phyloP scores from a whole-genome alignment of 2,113 vertebrate species.

The Epinephelus lanceolatus region DNA sequence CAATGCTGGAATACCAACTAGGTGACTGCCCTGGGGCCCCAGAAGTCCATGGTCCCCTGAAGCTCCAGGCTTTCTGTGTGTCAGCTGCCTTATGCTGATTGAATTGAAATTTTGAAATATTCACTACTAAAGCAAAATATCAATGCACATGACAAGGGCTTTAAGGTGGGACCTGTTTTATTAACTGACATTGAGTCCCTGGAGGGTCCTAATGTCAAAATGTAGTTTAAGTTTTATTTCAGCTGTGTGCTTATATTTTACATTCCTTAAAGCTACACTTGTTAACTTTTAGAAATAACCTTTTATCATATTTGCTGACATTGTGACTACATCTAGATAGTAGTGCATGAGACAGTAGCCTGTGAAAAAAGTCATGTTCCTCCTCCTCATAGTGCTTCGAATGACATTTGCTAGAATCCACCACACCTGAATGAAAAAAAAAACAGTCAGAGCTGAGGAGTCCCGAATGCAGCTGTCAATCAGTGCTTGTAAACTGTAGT shows the following conservation, averaged over 20 bases:
- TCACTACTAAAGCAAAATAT: neutral
- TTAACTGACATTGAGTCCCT: neutral
- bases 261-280: neutral
- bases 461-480: no score
- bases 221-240: neutral
- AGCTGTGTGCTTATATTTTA: neutral
- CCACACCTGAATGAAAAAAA: no score
- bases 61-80: neutral
- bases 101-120: neutral
- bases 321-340: no score
- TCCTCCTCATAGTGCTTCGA: neutral
- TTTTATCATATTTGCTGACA: no score
- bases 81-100: neutral
- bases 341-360: no score
- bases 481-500: no score
- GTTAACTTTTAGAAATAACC: neutral
- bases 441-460: no score
- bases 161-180: neutral
- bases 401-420: neutral
- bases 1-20: neutral
- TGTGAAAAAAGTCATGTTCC: no score
- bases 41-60: neutral
- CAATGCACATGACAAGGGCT: neutral
- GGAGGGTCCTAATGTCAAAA: neutral
- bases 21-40: neutral